A percentile compares a stretch with the other conserved stretches of the same genome.
phyloP scores from a whole-genome alignment of 2,888 invertebrate species.

The Cheilosia variabilis region DNA sequence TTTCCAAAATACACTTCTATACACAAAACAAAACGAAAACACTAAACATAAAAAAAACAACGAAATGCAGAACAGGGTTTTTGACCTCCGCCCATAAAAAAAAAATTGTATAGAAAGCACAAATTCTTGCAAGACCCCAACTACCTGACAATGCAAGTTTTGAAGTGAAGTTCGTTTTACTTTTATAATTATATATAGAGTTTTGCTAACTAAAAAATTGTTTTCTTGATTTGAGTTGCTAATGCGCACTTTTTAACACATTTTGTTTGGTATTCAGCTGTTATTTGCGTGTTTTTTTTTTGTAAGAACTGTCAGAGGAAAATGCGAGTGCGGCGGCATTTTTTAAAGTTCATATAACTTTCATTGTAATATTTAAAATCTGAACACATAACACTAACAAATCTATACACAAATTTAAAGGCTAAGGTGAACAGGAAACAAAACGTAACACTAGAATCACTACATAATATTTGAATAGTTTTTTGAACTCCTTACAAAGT shows the following conservation, averaged over 20 bases:
- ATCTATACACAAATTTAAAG: neutral
- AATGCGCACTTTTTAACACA: constrained; percentile 7
- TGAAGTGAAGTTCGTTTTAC: constrained; percentile 16
- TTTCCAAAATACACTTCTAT: constrained; percentile 50
- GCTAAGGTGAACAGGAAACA: neutral
- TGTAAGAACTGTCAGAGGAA: constrained; percentile 2
- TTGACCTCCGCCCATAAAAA: constrained; percentile 12
- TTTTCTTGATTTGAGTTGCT: constrained; percentile 26
- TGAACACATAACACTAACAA: constrained; percentile 26
- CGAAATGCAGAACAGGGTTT: constrained; percentile 21
- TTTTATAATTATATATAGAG: constrained; percentile 1
- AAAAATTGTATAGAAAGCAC: constrained; percentile 7
- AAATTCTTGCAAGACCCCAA: constrained; percentile 36
- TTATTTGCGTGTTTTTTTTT: neutral
- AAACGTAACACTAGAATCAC: neutral
- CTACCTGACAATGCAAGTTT: constrained; percentile 48
- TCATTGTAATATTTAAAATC: neutral
- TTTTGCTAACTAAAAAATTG: constrained; percentile 9
- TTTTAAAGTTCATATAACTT: constrained; percentile 5
- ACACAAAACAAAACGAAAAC: constrained; percentile 7
- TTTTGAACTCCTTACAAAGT: too few species aligned
- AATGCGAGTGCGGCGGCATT: constrained; percentile 1
- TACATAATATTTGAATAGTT: too few species aligned
- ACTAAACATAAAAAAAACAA: constrained; percentile 4
- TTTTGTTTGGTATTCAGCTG: neutral